Evolutionary conservation across 2,797 vertebrate species (phyloP).

Genomic region (Myripristis jacobus): DNA sequence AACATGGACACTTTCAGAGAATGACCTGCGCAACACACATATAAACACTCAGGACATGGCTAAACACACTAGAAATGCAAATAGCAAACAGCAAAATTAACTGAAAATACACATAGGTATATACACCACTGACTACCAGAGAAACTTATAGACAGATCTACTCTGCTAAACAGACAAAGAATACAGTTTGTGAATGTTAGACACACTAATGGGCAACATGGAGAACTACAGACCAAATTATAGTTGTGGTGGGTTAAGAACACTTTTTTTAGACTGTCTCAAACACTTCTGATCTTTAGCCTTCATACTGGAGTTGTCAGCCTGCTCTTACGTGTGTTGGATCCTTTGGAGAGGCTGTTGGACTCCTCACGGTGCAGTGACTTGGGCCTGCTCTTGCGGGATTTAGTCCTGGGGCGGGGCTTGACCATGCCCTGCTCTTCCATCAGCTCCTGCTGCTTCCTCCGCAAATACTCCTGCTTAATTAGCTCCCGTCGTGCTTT

Average conservation of each 20-base stretch:
- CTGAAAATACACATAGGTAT: neutral
- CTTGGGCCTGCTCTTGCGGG: constrained; percentile 88
- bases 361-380: constrained; percentile 91
- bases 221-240: neutral
- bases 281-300: too few species aligned
- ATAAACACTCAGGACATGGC: constrained; percentile 44
- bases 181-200: neutral
- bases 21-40: constrained; percentile 74
- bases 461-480: constrained; percentile 94
- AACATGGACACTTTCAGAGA: constrained; percentile 75
- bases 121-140: neutral
- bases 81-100: constrained; percentile 12
- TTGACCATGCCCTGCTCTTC: constrained; percentile 93
- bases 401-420: constrained; percentile 86
- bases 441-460: constrained; percentile 92
- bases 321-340: constrained; percentile 85
- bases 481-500: constrained; percentile 94
- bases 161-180: neutral
- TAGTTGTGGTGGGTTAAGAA: neutral
- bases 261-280: too few species aligned
- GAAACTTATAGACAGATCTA: constrained; percentile 6
- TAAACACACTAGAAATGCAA: neutral
- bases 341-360: constrained; percentile 81
- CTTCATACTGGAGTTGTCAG: too few species aligned
- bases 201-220: constrained; percentile 1